Evolutionary conservation across 92 coral and sea anemone genomes (phyloP).

Genomic region (Phenganax subtilis): DNA sequence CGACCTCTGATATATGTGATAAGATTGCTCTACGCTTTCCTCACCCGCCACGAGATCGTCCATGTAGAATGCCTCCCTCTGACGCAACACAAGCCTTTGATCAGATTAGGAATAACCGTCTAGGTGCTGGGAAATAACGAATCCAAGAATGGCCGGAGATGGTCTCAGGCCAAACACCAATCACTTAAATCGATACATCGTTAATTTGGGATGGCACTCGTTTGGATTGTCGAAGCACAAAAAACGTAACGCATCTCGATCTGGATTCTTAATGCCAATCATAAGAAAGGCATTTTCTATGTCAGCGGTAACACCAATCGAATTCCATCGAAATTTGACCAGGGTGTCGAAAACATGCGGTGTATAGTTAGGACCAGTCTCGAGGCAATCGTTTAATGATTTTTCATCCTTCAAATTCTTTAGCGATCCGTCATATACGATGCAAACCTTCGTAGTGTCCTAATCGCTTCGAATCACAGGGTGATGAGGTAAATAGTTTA

Average conservation of each 20-base stretch:
- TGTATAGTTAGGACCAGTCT: conserved; percentile 20
- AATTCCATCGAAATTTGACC: conserved; percentile 23
- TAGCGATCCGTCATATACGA: conserved; percentile 18
- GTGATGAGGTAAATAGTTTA: conserved; percentile 17
- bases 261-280: conserved; percentile 13
- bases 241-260: conserved; percentile 16
- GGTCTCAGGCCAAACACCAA: conserved; percentile 30
- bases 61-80: conserved; percentile 5
- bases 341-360: conserved; percentile 17
- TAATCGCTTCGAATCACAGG: conserved; percentile 17
- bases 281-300: conserved; percentile 4
- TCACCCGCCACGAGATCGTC: conserved; percentile 19
- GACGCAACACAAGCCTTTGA: not conserved
- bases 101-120: conserved; percentile 11
- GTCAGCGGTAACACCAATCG: conserved; percentile 22
- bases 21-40: conserved; percentile 1
- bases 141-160: conserved; percentile 16
- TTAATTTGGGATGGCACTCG: conserved; percentile 12
- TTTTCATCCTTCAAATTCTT: not conserved
- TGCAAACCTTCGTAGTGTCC: conserved; percentile 1
- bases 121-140: conserved; percentile 11
- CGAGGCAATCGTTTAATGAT: conserved; percentile 29
- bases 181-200: conserved; percentile 1
- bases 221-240: conserved; percentile 7
- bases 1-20: conserved; percentile 12